Percentiles rank a stretch among this genome's conserved stretches.
phyloP scores from a whole-genome alignment of 2,888 invertebrate genomes.

The Hemistola chrysoprasaria region DNA sequence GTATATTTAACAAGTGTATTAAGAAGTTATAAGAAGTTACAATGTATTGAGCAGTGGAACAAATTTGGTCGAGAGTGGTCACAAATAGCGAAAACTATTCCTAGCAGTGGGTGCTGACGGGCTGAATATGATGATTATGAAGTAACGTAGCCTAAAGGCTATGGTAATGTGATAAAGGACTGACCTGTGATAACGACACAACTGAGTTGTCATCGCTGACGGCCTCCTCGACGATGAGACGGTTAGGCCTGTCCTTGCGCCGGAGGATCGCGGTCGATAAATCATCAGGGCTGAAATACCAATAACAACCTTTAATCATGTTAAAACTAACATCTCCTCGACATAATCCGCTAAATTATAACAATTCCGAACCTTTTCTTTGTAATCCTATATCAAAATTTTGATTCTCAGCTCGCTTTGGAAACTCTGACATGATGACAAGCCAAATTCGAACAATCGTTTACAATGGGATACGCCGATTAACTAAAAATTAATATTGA shows the following conservation, averaged over 20 bases:
- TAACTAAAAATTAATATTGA: slow-evolving; percentile 13
- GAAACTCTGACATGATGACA: slow-evolving; percentile 77
- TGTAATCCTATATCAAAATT: slow-evolving; percentile 37
- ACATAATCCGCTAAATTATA: too few species aligned
- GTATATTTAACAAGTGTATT: too few species aligned
- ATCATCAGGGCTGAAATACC: slow-evolving; percentile 87
- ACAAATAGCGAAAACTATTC: too few species aligned
- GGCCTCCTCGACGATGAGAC: slow-evolving; percentile 98
- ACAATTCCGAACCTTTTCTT: not conserved
- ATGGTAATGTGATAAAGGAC: slow-evolving; percentile 31
- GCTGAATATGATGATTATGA: too few species aligned
- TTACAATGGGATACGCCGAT: slow-evolving; percentile 38
- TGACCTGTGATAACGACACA: slow-evolving; percentile 96
- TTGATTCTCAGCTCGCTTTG: slow-evolving; percentile 35
- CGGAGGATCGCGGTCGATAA: slow-evolving; percentile 99
- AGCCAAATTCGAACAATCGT: slow-evolving; percentile 72
- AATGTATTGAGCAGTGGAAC: too few species aligned
- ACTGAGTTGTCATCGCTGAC: slow-evolving; percentile 99
- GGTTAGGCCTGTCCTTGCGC: slow-evolving; percentile 98
- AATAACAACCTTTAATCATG: slow-evolving; percentile 27
- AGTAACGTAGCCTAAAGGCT: too few species aligned
- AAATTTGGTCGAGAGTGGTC: too few species aligned
- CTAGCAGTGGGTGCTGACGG: too few species aligned
- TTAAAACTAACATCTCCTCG: too few species aligned
- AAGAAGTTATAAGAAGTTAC: too few species aligned